Evolutionary conservation across 1,140 invertebrate species (phyloP).

Genomic region (Hyposmocoma kahamanoa): DNA sequence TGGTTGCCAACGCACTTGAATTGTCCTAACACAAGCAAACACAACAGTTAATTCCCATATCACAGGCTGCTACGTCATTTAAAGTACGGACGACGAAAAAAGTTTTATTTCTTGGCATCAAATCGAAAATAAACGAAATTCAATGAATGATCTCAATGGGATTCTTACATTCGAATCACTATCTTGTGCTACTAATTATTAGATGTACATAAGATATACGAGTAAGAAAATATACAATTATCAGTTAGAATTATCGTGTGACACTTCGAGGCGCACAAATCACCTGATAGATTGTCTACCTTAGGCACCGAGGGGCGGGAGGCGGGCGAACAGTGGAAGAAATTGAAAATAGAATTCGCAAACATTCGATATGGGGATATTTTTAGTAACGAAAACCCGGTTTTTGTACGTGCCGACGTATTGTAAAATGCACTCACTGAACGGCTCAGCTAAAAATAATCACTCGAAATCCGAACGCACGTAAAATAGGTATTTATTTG

Average conservation of each 20-base stretch:
- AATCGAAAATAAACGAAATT: too few species aligned
- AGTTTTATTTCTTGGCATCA: neutral
- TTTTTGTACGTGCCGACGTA: slow-evolving; percentile 54
- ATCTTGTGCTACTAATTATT: neutral
- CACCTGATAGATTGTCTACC: too few species aligned
- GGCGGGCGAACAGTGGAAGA: slow-evolving; percentile 42
- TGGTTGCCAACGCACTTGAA: too few species aligned
- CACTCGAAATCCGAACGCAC: slow-evolving; percentile 26
- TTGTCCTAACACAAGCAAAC: too few species aligned
- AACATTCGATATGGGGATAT: slow-evolving; percentile 70
- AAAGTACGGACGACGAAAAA: neutral
- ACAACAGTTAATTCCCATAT: too few species aligned
- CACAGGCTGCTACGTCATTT: neutral
- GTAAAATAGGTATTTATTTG: neutral
- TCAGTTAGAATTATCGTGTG: too few species aligned
- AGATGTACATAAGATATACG: too few species aligned
- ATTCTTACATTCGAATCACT: neutral
- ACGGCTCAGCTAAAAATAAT: slow-evolving; percentile 46
- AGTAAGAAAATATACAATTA: too few species aligned
- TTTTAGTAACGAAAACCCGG: slow-evolving; percentile 67
- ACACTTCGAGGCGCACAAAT: too few species aligned
- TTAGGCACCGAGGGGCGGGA: slow-evolving; percentile 19
- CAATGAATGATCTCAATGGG: neutral
- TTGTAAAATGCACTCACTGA: slow-evolving; percentile 57
- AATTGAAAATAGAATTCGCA: slow-evolving; percentile 68